Evolutionary conservation across 2,113 vertebrate genomes (phyloP).

Genomic region (Chloropsis hardwickii): DNA sequence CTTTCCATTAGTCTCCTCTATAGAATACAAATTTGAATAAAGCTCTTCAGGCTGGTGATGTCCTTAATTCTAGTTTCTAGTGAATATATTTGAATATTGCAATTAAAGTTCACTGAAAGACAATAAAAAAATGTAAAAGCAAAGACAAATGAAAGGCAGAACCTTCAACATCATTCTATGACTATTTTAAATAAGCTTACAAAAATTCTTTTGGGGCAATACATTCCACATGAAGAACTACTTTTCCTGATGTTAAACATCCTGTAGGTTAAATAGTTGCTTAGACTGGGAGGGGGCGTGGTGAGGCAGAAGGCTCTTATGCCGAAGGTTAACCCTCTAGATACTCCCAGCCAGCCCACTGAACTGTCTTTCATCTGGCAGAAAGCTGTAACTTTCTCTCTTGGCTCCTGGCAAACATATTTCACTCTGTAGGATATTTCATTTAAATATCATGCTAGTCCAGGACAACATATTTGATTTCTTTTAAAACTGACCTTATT

Average conservation of each 20-base stretch:
- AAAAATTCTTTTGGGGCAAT: not conserved
- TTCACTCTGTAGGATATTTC: not conserved
- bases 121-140: not conserved
- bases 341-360: not conserved
- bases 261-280: not conserved
- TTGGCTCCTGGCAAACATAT: not conserved
- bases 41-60: not conserved
- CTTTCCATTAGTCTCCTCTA: not conserved
- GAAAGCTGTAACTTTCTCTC: slow-evolving; percentile 14
- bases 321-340: not conserved
- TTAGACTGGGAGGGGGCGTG: not conserved
- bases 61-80: not conserved
- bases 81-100: not conserved
- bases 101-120: not conserved
- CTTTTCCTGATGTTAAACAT: not conserved
- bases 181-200: not conserved
- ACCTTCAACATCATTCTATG: not conserved
- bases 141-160: not conserved
- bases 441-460: not conserved
- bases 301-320: not conserved
- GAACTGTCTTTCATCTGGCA: not conserved
- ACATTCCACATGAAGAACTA: not conserved
- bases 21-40: not conserved
- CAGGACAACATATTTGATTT: not conserved
- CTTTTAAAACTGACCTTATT: not conserved